Percentiles rank a stretch among this genome's conserved stretches.
Conservation (phyloP, 2,113 vertebrate genomes). For the Syrrhaptes paradoxus region DNA sequence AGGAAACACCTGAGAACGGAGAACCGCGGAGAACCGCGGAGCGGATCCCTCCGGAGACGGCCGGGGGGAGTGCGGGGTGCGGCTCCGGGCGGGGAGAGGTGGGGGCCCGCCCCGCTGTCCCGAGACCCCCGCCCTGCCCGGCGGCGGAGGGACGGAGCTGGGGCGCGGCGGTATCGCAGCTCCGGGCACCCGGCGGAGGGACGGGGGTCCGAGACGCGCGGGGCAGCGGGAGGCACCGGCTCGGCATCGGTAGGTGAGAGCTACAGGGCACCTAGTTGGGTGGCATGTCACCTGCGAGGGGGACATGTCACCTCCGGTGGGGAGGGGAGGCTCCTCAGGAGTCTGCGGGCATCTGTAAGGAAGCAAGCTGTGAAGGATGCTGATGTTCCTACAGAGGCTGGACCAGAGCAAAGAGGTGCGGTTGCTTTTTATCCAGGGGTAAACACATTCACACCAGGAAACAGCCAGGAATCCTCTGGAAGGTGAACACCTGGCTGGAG, state of each 20-base stretch:
- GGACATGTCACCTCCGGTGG: rapidly evolving
- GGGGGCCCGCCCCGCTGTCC: neutral
- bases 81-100: neutral
- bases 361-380: neutral
- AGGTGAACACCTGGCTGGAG: neutral
- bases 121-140: constrained; percentile 1
- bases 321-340: neutral
- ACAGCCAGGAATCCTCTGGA: too few relatives aligned
- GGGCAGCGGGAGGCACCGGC: neutral
- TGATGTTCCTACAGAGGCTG: rapidly evolving
- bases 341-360: rapidly evolving
- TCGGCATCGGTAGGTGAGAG: neutral
- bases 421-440: neutral
- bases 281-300: neutral
- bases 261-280: neutral
- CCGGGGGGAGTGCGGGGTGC: neutral
- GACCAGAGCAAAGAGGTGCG: neutral
- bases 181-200: neutral
- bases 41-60: neutral
- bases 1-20: neutral
- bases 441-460: neutral
- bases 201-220: neutral
- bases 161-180: neutral
- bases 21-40: neutral
- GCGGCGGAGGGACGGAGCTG: neutral